A percentile compares a stretch with the other conserved stretches of the same genome.
phyloP scores from a whole-genome alignment of 2,113 vertebrate species.

The Regulus satrapa region DNA sequence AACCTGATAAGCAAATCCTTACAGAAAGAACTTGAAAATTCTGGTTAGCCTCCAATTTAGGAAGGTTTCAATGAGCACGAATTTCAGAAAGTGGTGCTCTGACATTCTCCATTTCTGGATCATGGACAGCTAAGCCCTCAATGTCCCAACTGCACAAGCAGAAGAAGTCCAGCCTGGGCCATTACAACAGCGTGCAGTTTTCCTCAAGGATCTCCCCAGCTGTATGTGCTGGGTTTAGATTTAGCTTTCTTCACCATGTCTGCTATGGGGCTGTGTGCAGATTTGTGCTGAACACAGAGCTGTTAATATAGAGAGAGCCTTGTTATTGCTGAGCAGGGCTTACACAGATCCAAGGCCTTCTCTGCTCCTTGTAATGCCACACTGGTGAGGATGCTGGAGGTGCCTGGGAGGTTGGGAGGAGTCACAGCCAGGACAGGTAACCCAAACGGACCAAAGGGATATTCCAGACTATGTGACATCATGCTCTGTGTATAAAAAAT shows the following conservation, averaged over 20 bases:
- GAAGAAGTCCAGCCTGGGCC: background rate
- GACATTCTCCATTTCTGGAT: background rate
- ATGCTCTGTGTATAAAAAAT: background rate
- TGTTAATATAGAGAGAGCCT: background rate
- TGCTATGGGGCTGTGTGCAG: background rate
- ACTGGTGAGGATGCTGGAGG: accelerated
- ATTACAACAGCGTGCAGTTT: accelerated
- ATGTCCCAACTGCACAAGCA: background rate
- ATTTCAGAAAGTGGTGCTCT: background rate
- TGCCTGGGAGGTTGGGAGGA: background rate
- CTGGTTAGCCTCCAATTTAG: background rate
- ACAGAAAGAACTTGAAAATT: background rate
- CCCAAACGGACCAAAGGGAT: background rate
- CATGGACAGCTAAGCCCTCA: background rate
- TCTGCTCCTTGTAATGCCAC: background rate
- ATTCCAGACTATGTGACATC: background rate
- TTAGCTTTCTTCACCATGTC: background rate
- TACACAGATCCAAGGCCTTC: background rate
- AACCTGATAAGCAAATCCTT: background rate
- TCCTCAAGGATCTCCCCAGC: background rate
- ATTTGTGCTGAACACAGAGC: background rate
- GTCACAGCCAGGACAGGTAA: background rate
- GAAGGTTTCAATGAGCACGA: background rate
- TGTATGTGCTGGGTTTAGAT: background rate
- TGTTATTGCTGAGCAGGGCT: background rate